Conservation (phyloP, 2,113 vertebrate genomes). For the Coryphaenoides rupestris region DNA sequence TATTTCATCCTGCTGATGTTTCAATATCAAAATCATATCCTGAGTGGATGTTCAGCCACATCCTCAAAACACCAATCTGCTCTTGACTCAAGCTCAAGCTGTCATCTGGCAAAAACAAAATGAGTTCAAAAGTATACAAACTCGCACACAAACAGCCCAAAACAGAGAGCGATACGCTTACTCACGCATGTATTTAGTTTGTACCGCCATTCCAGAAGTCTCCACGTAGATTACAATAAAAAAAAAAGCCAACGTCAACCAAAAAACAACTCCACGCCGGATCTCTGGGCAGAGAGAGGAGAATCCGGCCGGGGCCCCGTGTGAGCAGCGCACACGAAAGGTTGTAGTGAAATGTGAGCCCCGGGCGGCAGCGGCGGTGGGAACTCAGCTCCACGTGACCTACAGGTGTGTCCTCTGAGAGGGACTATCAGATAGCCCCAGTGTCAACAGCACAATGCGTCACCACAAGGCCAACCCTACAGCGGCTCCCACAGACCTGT, state of each 20-base stretch:
- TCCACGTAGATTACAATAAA: background rate
- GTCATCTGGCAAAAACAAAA: too few relatives aligned
- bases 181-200: slow-evolving; percentile 46
- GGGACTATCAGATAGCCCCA: slow-evolving; percentile 52
- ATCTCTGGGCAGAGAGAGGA: background rate
- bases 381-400: slow-evolving; percentile 30
- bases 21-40: too few relatives aligned
- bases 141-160: too few relatives aligned
- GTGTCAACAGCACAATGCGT: slow-evolving; percentile 33
- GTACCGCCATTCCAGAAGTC: slow-evolving; percentile 48
- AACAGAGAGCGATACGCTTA: slow-evolving; percentile 18
- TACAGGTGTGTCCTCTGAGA: slow-evolving; percentile 53
- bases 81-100: too few relatives aligned
- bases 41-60: background rate
- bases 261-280: slow-evolving; percentile 6
- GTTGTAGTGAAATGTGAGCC: slow-evolving; percentile 31
- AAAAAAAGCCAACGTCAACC: background rate
- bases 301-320: background rate
- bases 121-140: too few relatives aligned
- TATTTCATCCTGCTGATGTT: too few relatives aligned
- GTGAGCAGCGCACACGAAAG: slow-evolving; percentile 9
- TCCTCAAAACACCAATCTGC: background rate
- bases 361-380: slow-evolving; percentile 20
- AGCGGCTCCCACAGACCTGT: background rate
- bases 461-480: slow-evolving; percentile 38